Evolutionary conservation across 1,140 invertebrate species (phyloP), one percentile per base, ranked within the genome.

Genomic region (Neoseiulus cucumeris): DNA sequence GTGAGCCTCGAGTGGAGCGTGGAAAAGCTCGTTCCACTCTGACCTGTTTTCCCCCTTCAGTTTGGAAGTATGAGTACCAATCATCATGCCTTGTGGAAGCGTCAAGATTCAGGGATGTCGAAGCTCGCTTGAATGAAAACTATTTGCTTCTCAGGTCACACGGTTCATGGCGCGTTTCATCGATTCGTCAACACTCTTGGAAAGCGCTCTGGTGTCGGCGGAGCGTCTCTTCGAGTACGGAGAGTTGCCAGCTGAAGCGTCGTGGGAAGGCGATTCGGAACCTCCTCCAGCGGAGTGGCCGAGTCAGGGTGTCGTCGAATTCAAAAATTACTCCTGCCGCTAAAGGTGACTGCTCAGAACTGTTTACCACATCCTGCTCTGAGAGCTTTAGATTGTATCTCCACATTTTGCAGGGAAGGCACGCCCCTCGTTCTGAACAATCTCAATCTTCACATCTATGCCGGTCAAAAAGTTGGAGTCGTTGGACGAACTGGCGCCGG

Each of bases 401-500:
- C 2, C 51, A 22, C 45, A 6, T 47, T 25, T 20, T 75, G 74
- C 68, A 42, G 74, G 45, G 66, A 72, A 41, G 72, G 71, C 1
- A 66, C 75, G 5, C 71, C 74, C 42, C 68, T 74, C 14, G 73
- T 72, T 17, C 66, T 75, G 1, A 72, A 71, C 66, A 70, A 70
- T 18, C 69, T 76, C 29, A 69, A 66, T 28, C 70, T 69, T 51
- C 59, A 44, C 2, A 74, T 75, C 25, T 5, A 66, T 12, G 42
- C 69, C 9, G 71, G 70, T 55, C 73, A 75, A 67, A 76, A 75
- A 69, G 74, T 74, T 9, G 25, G 55, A 7, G 47, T 66, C n/a
- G 28, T 66, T 64, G 29, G 25, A 25, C 69, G 87, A 67, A 81
- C 79, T 4, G 80, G 79, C 20, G 79, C 78, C 59, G 79, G 79